Conservation (phyloP, 2,113 vertebrate species). For the Microcebus jonahi region DNA sequence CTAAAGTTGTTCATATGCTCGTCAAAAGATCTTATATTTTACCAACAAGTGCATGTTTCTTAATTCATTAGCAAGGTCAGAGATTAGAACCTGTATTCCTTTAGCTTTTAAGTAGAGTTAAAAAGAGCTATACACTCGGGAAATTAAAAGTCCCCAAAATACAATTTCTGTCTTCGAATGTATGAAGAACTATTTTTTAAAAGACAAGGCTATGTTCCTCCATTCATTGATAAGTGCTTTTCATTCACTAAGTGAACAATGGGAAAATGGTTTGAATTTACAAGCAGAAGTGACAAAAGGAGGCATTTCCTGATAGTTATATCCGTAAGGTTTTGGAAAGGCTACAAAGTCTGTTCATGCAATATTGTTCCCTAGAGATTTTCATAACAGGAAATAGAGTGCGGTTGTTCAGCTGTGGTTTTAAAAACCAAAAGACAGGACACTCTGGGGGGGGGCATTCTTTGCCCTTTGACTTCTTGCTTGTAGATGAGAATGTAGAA, state of each 20-base stretch:
- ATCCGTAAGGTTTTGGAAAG: not conserved
- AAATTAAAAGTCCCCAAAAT: not conserved
- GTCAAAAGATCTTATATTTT: not conserved
- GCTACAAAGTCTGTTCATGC: not conserved
- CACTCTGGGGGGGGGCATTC: not conserved
- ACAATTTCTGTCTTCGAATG: not conserved
- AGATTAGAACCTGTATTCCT: not conserved
- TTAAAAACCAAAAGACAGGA: not conserved
- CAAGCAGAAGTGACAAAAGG: not conserved
- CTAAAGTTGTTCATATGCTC: not conserved
- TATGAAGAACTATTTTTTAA: not conserved
- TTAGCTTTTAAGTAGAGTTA: not conserved
- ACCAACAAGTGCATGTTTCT: not conserved
- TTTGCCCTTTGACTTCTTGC: not conserved
- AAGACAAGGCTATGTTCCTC: not conserved
- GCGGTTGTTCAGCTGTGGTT: conserved; percentile 9
- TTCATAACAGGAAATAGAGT: conserved; percentile 50
- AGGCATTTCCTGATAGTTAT: not conserved
- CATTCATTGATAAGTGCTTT: not conserved
- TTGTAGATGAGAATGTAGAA: not conserved
- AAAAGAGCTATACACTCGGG: not conserved
- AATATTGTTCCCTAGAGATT: conserved; percentile 29
- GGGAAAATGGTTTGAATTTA: not conserved
- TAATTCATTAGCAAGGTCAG: not conserved
- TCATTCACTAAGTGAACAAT: not conserved